phyloP scores from a whole-genome alignment of 2,797 vertebrate species.

The Otolemur crassicaudatus region DNA sequence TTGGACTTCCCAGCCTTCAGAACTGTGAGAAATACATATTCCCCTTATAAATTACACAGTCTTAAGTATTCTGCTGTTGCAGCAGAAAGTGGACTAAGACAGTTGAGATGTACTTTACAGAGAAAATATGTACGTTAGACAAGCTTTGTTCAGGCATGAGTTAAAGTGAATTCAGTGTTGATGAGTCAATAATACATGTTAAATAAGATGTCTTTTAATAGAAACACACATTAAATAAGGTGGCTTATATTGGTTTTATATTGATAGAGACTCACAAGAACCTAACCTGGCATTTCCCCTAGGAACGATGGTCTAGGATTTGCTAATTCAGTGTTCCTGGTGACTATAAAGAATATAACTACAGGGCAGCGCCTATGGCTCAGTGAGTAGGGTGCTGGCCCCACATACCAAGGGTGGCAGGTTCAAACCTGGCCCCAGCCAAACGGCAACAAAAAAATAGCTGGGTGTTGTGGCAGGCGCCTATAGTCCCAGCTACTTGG shows the following conservation, averaged over 20 bases:
- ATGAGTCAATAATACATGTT: not conserved
- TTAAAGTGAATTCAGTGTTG: not conserved
- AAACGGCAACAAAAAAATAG: too few species aligned
- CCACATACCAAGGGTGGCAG: too few species aligned
- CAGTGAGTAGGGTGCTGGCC: too few species aligned
- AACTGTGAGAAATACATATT: not conserved
- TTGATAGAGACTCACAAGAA: not conserved
- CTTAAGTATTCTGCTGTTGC: not conserved
- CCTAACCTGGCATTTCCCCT: not conserved
- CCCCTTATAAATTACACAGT: not conserved
- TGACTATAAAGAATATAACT: not conserved
- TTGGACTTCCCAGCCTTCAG: not conserved
- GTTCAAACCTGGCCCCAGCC: too few species aligned
- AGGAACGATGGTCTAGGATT: not conserved
- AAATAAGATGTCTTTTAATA: not conserved
- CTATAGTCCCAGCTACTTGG: too few species aligned
- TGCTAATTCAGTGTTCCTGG: not conserved
- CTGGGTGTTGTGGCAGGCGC: too few species aligned
- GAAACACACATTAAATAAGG: not conserved
- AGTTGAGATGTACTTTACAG: not conserved
- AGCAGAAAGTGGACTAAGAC: not conserved
- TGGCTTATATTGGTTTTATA: not conserved
- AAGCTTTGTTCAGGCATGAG: not conserved
- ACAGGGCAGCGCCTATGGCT: too few species aligned
- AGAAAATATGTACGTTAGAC: not conserved